Evolutionary conservation across 23 tunicate genomes (phyloP).

Genomic region (Oikopleura vanhoeffeni): DNA sequence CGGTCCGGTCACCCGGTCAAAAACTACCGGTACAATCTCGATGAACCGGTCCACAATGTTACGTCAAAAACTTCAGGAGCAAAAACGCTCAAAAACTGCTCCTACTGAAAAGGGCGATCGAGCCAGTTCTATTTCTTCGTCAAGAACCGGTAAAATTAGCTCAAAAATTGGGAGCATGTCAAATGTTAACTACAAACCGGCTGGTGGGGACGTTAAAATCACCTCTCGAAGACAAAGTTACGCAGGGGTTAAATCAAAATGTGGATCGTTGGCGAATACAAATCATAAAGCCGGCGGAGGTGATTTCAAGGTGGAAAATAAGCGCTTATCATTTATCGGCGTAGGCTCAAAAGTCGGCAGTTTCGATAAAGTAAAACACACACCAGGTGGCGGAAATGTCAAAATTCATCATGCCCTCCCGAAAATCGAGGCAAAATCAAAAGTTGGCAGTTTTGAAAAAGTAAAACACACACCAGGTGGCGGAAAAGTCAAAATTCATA

Average conservation of each 20-base stretch:
- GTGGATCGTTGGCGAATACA: conserved; percentile 36
- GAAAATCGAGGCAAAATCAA: conserved; percentile 21
- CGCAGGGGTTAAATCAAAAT: background rate
- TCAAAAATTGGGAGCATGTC: conserved; percentile 43
- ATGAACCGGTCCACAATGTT: background rate
- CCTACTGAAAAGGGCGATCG: background rate
- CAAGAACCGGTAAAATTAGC: conserved; percentile 54
- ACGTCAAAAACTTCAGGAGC: background rate
- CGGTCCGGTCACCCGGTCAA: background rate
- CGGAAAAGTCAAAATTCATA: conserved; percentile 38
- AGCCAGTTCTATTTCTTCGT: conserved; percentile 41
- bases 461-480: conserved; percentile 23
- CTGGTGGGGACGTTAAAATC: background rate
- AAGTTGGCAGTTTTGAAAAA: conserved; percentile 25
- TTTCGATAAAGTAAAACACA: conserved; percentile 30
- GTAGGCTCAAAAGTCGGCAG: conserved; percentile 54
- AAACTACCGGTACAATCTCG: background rate
- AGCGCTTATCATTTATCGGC: background rate
- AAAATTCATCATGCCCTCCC: conserved; percentile 16
- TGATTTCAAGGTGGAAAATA: conserved; percentile 11
- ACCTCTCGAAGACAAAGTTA: background rate
- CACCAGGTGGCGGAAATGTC: conserved; percentile 66
- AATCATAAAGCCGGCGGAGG: conserved; percentile 60
- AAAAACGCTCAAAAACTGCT: background rate
- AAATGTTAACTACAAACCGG: background rate